Percentiles rank a stretch among this genome's conserved stretches.
Conservation (phyloP, 2,888 invertebrate genomes). For the Lasioglossum zephyrum region DNA sequence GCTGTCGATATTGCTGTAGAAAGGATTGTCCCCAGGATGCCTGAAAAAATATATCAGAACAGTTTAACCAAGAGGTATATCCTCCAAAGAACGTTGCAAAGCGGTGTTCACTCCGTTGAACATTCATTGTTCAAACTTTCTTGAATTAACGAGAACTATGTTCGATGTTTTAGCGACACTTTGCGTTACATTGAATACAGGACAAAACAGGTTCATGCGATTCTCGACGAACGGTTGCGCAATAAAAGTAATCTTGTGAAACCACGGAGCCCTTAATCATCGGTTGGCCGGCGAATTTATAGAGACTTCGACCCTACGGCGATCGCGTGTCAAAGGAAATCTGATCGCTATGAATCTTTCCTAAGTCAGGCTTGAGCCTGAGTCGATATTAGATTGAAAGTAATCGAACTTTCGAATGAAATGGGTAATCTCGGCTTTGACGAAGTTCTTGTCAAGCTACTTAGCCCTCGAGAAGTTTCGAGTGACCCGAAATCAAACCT, state of each 20-base stretch:
- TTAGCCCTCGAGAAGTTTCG: slow-evolving; percentile 23
- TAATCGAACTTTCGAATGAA: slow-evolving; percentile 69
- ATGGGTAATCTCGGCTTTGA: slow-evolving; percentile 53
- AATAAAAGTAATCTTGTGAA: slow-evolving; percentile 13
- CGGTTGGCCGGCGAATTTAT: slow-evolving; percentile 9
- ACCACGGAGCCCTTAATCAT: slow-evolving; percentile 13
- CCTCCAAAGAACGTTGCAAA: too few species aligned
- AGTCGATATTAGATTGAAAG: slow-evolving; percentile 63
- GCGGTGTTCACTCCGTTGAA: neutral
- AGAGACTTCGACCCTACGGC: neutral
- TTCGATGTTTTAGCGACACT: neutral
- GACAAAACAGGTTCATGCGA: too few species aligned
- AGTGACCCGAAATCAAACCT: slow-evolving; percentile 26
- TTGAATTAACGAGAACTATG: too few species aligned
- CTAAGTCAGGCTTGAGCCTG: slow-evolving; percentile 7
- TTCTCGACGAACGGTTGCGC: neutral
- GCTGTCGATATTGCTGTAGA: slow-evolving; percentile 99
- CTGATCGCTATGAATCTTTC: slow-evolving; percentile 43
- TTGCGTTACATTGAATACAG: neutral
- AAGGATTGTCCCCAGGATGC: slow-evolving; percentile 97
- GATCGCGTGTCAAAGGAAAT: slow-evolving; percentile 28
- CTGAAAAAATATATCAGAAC: slow-evolving; percentile 85
- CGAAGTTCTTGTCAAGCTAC: slow-evolving; percentile 32
- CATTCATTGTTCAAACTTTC: neutral
- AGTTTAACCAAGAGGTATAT: neutral